Base-by-base conservation (phyloP, 2,888 invertebrate species). In the Cantharis nigra region DNA sequence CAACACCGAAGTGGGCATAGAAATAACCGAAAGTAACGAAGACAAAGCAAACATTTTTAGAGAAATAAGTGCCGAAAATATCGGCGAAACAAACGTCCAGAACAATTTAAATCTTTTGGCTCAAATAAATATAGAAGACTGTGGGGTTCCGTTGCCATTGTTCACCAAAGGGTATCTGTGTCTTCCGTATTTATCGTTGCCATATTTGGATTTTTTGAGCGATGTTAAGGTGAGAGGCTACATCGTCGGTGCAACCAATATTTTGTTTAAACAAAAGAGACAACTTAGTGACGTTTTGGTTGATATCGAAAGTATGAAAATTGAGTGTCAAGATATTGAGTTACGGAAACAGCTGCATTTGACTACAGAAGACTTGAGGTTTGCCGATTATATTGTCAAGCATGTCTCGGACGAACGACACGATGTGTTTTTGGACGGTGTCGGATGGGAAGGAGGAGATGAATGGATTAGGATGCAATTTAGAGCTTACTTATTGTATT, bases 391-490 rank as follows among this genome's bases (percentile, higher is more conserved):
- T 86, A 91, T 99, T 33, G 95, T 98, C 16, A 92, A 95, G 62
- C 93, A 94, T 86, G 94, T 94, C 0, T 88, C 89, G 2, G 90
- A 90, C 72, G 91, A 91, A 77, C 90, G 91, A 74, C 92, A 93
- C 82, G 94, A 94, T 86, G 92, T 92, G 23, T 94, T 93, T 86
- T 87, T 94, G 74, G 94, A 94, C 84, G 93, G 93, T 0, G 93
- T 94, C 33, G 93, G 93, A 20, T 95, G 94, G 94, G 96, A 96
- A 87, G 99, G 99, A 71, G 97, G 98, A 23, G 98, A 99, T 86
- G 95, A 96, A 82, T 99, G 99, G 99, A 94, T 99, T 80, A 91
- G 99, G 81, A 94, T 97, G 72, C 98, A 99, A 88, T 98, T 98
- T 87, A 93, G 94, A 81, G 94, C 95, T 71, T 97, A 97, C 86